Conservation (phyloP, 92 coral and sea anemone genomes). For the Micromussa lordhowensis region DNA sequence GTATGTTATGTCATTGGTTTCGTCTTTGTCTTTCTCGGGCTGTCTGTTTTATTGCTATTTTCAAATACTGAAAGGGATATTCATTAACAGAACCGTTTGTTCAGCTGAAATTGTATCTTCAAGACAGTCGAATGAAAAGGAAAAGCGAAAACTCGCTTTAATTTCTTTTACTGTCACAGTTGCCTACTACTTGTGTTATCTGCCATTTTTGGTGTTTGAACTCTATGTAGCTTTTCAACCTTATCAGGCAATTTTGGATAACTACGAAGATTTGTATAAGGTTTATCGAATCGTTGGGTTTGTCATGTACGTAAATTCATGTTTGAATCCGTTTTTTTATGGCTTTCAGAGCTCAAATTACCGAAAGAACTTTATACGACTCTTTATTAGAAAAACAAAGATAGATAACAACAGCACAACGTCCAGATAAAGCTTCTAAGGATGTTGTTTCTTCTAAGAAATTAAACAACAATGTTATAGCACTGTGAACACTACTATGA, state of each 20-base stretch:
- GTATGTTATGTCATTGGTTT: not conserved
- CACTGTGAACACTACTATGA: not conserved
- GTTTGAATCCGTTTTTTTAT: slow-evolving; percentile 45
- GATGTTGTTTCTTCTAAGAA: not conserved
- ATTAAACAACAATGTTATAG: not conserved
- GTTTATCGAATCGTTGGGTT: slow-evolving; percentile 38
- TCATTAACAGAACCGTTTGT: slow-evolving; percentile 16
- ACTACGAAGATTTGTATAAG: slow-evolving; percentile 34
- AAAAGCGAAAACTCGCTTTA: slow-evolving; percentile 33
- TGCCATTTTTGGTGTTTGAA: slow-evolving; percentile 40
- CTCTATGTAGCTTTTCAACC: slow-evolving; percentile 26
- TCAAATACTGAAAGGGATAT: slow-evolving; percentile 33
- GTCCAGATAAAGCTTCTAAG: not conserved
- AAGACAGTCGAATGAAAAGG: not conserved
- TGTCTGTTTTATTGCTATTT: slow-evolving; percentile 34
- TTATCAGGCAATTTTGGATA: not conserved
- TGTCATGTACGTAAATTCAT: slow-evolving; percentile 38
- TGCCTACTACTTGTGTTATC: slow-evolving; percentile 34
- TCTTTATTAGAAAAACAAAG: not conserved
- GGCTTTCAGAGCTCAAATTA: slow-evolving; percentile 52
- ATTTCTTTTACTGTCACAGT: slow-evolving; percentile 41
- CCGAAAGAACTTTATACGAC: slow-evolving; percentile 8
- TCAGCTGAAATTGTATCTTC: slow-evolving; percentile 2
- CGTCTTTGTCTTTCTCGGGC: not conserved
- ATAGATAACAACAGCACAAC: not conserved